Conservation (phyloP, 2,113 vertebrate genomes). For the Agapornis roseicollis region DNA sequence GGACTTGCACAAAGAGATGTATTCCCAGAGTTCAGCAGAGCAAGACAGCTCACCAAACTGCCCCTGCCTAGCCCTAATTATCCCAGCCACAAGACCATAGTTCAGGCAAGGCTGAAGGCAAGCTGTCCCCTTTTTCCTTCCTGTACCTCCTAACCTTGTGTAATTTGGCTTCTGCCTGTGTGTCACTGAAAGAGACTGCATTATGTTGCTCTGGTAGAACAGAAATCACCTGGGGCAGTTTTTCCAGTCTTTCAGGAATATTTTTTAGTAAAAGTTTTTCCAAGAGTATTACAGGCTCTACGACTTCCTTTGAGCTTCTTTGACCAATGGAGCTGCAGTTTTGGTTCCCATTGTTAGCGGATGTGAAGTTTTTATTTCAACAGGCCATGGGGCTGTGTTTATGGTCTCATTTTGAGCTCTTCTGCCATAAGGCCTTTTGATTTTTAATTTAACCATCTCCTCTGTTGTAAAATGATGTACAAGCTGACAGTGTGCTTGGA, state of each 20-base stretch:
- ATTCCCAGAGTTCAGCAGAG: neutral
- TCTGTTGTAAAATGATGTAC: constrained; percentile 87
- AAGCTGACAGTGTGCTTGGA: constrained; percentile 88
- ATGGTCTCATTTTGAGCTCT: constrained; percentile 71
- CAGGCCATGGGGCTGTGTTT: constrained; percentile 11
- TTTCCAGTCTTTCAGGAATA: constrained; percentile 70
- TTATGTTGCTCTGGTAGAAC: constrained; percentile 44
- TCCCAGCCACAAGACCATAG: neutral
- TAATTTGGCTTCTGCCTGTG: constrained; percentile 63
- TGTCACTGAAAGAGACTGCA: neutral
- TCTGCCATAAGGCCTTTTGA: constrained; percentile 82
- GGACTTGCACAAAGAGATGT: neutral
- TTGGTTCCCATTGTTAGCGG: constrained; percentile 55
- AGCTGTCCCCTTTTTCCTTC: constrained; percentile 76
- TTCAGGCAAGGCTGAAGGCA: neutral
- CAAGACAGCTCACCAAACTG: neutral
- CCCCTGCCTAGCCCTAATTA: too few species aligned
- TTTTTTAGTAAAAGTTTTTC: constrained; percentile 65
- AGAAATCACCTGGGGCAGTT: constrained; percentile 28
- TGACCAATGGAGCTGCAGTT: constrained; percentile 20
- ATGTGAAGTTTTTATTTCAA: constrained; percentile 65
- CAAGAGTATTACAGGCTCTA: constrained; percentile 41
- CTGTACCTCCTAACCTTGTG: constrained; percentile 66
- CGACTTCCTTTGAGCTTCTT: too few species aligned
- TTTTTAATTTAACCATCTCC: constrained; percentile 88